phyloP scores from a whole-genome alignment of 1,140 invertebrate genomes.

The Drosophila orosa region DNA sequence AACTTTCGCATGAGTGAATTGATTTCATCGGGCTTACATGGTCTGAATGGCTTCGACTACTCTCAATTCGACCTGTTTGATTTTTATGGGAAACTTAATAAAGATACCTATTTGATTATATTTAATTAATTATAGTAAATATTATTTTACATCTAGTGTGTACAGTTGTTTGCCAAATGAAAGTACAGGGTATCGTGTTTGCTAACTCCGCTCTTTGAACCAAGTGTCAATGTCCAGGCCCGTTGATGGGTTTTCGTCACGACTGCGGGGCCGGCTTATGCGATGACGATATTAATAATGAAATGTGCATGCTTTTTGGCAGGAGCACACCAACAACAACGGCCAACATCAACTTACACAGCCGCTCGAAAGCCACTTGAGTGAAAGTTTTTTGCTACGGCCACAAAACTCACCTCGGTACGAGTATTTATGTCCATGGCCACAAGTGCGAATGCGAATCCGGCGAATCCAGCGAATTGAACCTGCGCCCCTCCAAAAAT shows the following conservation, averaged over 20 bases:
- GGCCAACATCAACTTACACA: constrained; percentile 14
- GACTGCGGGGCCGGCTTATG: constrained; percentile 58
- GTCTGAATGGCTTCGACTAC: not conserved
- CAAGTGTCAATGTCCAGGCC: constrained; percentile 79
- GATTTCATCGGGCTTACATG: not conserved
- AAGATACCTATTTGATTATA: not conserved
- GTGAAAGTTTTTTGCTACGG: constrained; percentile 69
- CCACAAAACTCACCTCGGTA: constrained; percentile 39
- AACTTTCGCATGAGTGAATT: constrained; percentile 14
- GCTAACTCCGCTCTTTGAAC: constrained; percentile 33
- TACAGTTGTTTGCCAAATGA: constrained; percentile 54
- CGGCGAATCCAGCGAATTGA: constrained; percentile 34
- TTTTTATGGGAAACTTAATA: not conserved
- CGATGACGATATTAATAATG: constrained; percentile 73
- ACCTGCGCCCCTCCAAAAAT: constrained; percentile 34
- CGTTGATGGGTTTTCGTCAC: constrained; percentile 77
- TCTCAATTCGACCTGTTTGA: not conserved
- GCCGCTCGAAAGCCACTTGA: constrained; percentile 64
- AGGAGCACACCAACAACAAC: constrained; percentile 60
- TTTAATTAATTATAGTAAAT: not conserved
- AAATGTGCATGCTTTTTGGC: constrained; percentile 77
- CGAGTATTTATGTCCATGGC: constrained; percentile 41
- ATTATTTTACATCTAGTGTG: not conserved
- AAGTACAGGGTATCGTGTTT: constrained; percentile 57
- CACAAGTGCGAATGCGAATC: constrained; percentile 48